phyloP scores from a whole-genome alignment of 2,888 invertebrate genomes.

The Sympetrum striolatum region DNA sequence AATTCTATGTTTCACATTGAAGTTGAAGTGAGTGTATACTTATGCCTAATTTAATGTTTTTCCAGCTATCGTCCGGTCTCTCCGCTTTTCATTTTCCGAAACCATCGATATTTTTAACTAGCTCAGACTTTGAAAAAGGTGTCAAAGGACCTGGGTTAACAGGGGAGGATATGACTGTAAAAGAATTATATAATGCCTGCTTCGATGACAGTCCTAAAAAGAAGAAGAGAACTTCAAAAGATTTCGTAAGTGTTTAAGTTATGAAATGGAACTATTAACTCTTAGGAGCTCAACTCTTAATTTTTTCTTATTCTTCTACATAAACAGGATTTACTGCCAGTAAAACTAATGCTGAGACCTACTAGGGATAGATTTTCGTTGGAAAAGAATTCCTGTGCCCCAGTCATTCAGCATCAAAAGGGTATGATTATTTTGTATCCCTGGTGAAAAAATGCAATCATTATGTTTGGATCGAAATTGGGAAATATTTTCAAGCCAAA shows the following conservation, averaged over 20 bases:
- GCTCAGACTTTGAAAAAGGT: slow-evolving; percentile 66
- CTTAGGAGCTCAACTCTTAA: not conserved
- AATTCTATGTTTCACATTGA: not conserved
- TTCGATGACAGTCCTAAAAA: not conserved
- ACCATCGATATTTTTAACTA: slow-evolving; percentile 71
- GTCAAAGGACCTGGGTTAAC: slow-evolving; percentile 59
- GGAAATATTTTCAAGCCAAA: not conserved
- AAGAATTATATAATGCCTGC: slow-evolving; percentile 13
- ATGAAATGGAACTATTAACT: not conserved
- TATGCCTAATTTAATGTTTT: not conserved
- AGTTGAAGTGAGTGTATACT: not conserved
- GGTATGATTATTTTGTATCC: slow-evolving; percentile 58
- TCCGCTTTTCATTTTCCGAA: slow-evolving; percentile 74
- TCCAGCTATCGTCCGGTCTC: slow-evolving; percentile 73
- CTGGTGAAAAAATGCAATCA: not conserved
- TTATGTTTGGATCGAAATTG: too few species aligned
- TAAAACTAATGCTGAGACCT: slow-evolving; percentile 68
- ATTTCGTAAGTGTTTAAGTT: slow-evolving; percentile 55
- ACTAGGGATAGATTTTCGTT: slow-evolving; percentile 66
- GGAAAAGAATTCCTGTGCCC: slow-evolving; percentile 58
- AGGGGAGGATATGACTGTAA: slow-evolving; percentile 22
- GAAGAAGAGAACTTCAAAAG: not conserved
- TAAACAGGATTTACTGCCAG: slow-evolving; percentile 66
- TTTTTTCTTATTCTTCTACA: slow-evolving; percentile 50
- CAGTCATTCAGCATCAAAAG: slow-evolving; percentile 70